These are phyloP conservation scores for Protaetia brevitarsis DNA, from an alignment of 1,140 invertebrate species.

Conservation along the genomic window DNA sequence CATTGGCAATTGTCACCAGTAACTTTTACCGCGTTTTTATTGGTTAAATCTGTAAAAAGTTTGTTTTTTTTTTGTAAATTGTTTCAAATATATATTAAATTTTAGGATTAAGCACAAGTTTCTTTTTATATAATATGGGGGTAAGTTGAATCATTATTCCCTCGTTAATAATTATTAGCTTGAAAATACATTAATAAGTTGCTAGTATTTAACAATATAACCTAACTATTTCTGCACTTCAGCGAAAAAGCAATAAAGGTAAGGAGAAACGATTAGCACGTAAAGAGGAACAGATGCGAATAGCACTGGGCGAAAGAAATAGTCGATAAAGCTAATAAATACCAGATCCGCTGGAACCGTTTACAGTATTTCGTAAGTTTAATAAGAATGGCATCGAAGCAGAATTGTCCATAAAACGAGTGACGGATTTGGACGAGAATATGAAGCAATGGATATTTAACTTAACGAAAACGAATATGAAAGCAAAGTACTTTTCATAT, in stretches of 20 bases:
- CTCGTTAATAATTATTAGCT: not conserved
- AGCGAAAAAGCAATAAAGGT: conserved; percentile 44
- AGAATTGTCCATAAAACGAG: conserved; percentile 41
- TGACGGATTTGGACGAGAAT: conserved; percentile 35
- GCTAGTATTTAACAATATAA: conserved; percentile 19
- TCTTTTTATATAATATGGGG: not conserved
- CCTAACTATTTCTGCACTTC: conserved; percentile 24
- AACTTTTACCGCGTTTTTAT: not conserved
- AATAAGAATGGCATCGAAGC: conserved; percentile 47
- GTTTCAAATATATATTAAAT: not conserved
- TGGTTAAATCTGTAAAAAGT: not conserved
- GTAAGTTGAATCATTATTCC: not conserved
- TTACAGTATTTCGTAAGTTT: conserved; percentile 48
- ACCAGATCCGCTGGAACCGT: conserved; percentile 47
- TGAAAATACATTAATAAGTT: not conserved
- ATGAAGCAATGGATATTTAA: conserved; percentile 55
- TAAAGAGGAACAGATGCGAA: conserved; percentile 49
- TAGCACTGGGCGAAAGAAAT: conserved; percentile 43
- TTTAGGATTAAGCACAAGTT: not conserved
- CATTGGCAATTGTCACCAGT: not conserved
- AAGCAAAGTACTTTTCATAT: conserved; percentile 49
- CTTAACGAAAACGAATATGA: conserved; percentile 61
- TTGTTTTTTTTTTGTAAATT: not conserved
- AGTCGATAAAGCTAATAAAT: conserved; percentile 49
- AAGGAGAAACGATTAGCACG: conserved; percentile 49